A percentile compares a stretch with the other conserved stretches of the same genome.
Evolutionary conservation across 2,888 invertebrate species (phyloP).

Genomic region (Agrotis puta): DNA sequence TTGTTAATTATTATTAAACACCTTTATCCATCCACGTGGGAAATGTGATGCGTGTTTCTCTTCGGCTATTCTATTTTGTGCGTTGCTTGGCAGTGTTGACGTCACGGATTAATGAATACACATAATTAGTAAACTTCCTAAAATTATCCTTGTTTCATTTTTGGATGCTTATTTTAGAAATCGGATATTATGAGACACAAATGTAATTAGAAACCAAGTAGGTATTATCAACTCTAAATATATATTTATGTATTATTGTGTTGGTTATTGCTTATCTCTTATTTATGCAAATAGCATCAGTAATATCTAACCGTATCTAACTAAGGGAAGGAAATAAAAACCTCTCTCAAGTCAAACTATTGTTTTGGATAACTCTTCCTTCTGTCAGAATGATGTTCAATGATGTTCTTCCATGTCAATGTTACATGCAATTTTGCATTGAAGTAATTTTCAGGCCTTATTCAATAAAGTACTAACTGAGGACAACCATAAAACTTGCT

Average conservation of each 20-base stretch:
- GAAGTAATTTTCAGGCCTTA: background rate
- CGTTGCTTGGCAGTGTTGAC: slow-evolving; percentile 19
- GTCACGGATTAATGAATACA: slow-evolving; percentile 41
- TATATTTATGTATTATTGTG: background rate
- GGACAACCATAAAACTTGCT: background rate
- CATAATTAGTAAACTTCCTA: slow-evolving; percentile 26
- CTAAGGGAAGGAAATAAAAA: background rate
- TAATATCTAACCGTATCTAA: too few species aligned
- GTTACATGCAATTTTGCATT: too few species aligned
- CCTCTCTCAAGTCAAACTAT: too few species aligned
- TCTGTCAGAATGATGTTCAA: too few species aligned
- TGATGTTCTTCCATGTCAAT: too few species aligned
- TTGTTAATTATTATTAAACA: background rate
- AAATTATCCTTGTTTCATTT: slow-evolving; percentile 17
- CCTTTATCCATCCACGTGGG: slow-evolving; percentile 1
- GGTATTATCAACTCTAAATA: too few species aligned
- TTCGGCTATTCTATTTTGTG: slow-evolving; percentile 32
- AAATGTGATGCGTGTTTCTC: slow-evolving; percentile 32
- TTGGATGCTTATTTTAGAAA: slow-evolving; percentile 17
- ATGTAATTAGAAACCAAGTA: slow-evolving; percentile 2
- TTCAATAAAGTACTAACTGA: background rate
- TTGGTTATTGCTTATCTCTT: background rate
- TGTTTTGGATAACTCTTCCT: too few species aligned
- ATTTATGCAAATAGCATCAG: background rate
- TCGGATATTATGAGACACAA: background rate